phyloP scores from a whole-genome alignment of 2,113 vertebrate species.

The Pangasianodon gigas region DNA sequence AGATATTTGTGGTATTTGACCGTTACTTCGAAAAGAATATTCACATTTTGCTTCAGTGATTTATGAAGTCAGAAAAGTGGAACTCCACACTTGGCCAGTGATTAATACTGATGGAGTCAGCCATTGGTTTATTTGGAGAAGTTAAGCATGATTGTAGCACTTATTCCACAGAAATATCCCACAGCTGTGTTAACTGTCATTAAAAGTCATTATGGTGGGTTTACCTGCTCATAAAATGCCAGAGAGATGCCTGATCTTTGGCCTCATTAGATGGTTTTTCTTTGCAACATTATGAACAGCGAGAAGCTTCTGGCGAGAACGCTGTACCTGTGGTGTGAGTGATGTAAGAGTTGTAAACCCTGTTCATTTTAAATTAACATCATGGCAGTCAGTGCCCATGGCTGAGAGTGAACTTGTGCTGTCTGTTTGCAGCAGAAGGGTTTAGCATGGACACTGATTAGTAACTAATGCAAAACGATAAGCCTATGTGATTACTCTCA shows the following conservation, averaged over 20 bases:
- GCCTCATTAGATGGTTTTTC: neutral
- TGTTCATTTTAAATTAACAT: constrained; percentile 34
- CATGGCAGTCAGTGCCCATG: neutral
- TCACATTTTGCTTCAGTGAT: neutral
- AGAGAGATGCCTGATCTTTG: neutral
- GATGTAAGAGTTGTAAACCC: constrained; percentile 7
- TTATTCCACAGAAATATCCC: neutral
- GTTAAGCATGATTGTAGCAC: neutral
- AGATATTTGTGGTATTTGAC: constrained; percentile 10
- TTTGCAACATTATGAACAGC: neutral
- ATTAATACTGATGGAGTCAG: neutral
- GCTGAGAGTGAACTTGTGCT: neutral
- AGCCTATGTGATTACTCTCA: constrained; percentile 37
- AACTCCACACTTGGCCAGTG: neutral
- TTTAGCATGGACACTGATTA: constrained; percentile 49
- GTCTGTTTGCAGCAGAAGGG: constrained; percentile 33
- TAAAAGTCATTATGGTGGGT: neutral
- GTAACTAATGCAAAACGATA: constrained; percentile 42
- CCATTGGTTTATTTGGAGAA: neutral
- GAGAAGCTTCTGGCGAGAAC: neutral
- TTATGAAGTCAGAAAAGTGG: neutral
- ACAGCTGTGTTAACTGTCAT: constrained; percentile 6
- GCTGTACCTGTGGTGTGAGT: neutral
- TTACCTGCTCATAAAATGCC: neutral
- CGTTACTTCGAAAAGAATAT: neutral